A percentile compares a stretch with the other conserved stretches of the same genome.
These are phyloP conservation scores for Tachycineta bicolor DNA, from an alignment of 2,113 vertebrate genomes.

Conservation along the genomic window DNA sequence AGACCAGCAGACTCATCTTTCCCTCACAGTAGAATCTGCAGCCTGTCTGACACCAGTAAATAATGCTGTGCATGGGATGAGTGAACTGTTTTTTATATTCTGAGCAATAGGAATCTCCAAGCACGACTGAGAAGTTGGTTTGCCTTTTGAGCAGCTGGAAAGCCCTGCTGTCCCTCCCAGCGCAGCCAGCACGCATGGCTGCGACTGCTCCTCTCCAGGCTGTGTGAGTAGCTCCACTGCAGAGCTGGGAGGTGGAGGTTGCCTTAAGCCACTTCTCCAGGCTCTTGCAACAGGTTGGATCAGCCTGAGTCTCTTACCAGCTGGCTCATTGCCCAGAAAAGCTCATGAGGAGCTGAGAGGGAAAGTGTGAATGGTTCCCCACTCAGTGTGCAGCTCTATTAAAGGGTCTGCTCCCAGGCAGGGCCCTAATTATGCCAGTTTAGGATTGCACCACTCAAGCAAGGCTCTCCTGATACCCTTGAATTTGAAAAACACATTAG, in stretches of 20 bases:
- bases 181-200: accelerated
- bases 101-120: background rate
- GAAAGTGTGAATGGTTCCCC: slow-evolving; percentile 33
- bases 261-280: background rate
- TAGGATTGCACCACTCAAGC: background rate
- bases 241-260: background rate
- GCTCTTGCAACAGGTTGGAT: background rate
- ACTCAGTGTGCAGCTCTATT: slow-evolving; percentile 1
- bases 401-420: slow-evolving; percentile 38
- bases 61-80: background rate
- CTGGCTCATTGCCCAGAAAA: slow-evolving; percentile 56
- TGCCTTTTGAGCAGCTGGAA: background rate
- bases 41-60: background rate
- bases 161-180: background rate
- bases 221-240: background rate
- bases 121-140: background rate
- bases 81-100: background rate
- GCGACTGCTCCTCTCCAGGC: accelerated
- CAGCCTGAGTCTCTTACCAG: background rate
- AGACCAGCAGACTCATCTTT: background rate
- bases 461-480: slow-evolving; percentile 27
- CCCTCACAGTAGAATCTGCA: background rate
- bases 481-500: slow-evolving; percentile 15
- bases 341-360: slow-evolving; percentile 27
- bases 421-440: slow-evolving; percentile 27